Evolutionary conservation across 2,797 vertebrate species (phyloP).

Genomic region (Huso huso): DNA sequence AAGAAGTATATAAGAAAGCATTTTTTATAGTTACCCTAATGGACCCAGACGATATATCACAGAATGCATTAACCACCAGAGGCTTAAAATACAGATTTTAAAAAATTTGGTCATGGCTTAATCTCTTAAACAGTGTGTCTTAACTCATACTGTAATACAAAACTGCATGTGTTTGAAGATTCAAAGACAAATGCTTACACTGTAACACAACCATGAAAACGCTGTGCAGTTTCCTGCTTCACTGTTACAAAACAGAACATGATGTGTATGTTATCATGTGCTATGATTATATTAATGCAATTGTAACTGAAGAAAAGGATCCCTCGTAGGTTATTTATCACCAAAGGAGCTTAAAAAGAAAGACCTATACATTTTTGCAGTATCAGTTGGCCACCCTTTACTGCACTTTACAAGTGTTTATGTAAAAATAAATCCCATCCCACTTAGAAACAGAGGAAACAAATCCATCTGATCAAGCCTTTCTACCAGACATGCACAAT

Average conservation of each 20-base stretch:
- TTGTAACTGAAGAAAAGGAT: background rate
- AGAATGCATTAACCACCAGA: too few relatives aligned
- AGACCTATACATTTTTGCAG: constrained; percentile 41
- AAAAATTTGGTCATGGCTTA: too few relatives aligned
- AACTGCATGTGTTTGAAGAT: too few relatives aligned
- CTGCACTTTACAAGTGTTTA: constrained; percentile 39
- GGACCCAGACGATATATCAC: too few relatives aligned
- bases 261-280: constrained; percentile 16
- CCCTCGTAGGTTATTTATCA: constrained; percentile 24
- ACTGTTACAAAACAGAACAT: background rate
- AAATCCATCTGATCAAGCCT: constrained; percentile 66
- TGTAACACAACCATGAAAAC: too few relatives aligned
- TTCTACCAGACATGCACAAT: constrained; percentile 49
- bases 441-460: constrained; percentile 53
- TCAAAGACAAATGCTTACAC: too few relatives aligned
- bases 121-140: too few relatives aligned
- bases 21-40: too few relatives aligned
- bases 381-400: constrained; percentile 21
- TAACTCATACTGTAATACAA: too few relatives aligned
- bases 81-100: too few relatives aligned
- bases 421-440: constrained; percentile 48
- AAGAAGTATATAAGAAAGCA: too few relatives aligned
- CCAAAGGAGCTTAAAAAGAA: constrained; percentile 35
- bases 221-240: background rate
- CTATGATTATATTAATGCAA: background rate